Evolutionary conservation across 1,140 invertebrate genomes (phyloP).

Genomic region (Caenorhabditis elegans): DNA sequence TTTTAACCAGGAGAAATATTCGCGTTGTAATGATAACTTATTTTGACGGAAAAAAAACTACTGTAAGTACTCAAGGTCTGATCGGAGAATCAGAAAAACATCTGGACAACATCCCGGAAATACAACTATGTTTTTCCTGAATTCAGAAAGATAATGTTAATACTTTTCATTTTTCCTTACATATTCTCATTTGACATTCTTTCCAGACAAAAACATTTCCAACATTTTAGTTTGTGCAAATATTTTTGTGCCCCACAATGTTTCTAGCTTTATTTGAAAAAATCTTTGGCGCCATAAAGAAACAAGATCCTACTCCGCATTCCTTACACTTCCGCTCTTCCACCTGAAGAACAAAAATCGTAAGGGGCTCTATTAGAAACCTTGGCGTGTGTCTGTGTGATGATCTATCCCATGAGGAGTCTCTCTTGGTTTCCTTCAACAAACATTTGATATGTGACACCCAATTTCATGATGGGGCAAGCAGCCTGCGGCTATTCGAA

Average conservation of each 20-base stretch:
- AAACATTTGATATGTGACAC: slow-evolving; percentile 20
- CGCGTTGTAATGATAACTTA: too few relatives aligned
- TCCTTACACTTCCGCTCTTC: background rate
- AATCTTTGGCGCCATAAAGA: background rate
- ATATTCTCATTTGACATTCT: background rate
- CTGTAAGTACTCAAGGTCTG: too few relatives aligned
- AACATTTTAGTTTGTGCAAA: background rate
- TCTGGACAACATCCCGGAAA: too few relatives aligned
- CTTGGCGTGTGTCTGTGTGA: background rate
- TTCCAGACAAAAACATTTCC: background rate
- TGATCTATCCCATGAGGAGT: background rate
- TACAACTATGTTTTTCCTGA: too few relatives aligned
- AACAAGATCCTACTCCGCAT: background rate
- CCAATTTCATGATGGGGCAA: background rate
- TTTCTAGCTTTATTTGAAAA: background rate
- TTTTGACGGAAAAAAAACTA: too few relatives aligned
- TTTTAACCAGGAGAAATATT: too few relatives aligned
- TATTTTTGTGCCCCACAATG: background rate
- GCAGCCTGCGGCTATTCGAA: background rate
- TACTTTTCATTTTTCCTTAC: background rate
- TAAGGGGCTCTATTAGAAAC: background rate
- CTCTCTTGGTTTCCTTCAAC: background rate
- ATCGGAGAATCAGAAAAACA: too few relatives aligned
- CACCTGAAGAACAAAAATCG: slow-evolving; percentile 1
- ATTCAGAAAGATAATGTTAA: too few relatives aligned